phyloP scores from a whole-genome alignment of 2,113 vertebrate genomes.

The Electrona antarctica region DNA sequence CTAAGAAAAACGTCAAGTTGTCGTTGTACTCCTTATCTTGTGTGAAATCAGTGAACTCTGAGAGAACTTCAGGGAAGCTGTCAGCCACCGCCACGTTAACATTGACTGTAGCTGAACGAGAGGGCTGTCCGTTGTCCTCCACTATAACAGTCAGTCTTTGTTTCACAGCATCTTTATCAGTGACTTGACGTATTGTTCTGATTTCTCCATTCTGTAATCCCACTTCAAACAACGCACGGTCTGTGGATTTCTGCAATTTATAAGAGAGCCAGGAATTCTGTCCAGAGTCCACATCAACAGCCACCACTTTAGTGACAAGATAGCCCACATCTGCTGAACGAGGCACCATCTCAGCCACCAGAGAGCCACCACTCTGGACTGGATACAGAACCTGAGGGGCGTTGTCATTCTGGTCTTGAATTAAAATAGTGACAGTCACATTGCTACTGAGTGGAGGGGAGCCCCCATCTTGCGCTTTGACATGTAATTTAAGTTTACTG shows the following conservation, averaged over 20 bases:
- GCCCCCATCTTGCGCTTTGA: slow-evolving; percentile 25
- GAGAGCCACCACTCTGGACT: slow-evolving; percentile 2
- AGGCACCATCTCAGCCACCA: slow-evolving; percentile 54
- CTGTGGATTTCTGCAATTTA: slow-evolving; percentile 31
- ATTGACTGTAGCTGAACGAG: no score
- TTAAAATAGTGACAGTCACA: slow-evolving; percentile 34
- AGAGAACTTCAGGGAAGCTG: no score
- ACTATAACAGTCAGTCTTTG: no score
- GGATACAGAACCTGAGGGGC: no score
- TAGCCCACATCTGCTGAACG: slow-evolving; percentile 55
- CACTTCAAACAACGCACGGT: background rate
- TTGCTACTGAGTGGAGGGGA: slow-evolving; percentile 35
- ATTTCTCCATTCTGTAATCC: no score
- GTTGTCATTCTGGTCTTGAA: slow-evolving; percentile 22
- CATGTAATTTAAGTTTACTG: slow-evolving; percentile 11
- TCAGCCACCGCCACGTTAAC: no score
- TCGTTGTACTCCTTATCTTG: no score
- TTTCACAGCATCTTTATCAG: no score
- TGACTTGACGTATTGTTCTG: no score
- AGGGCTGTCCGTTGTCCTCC: no score
- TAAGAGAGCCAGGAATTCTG: slow-evolving; percentile 51
- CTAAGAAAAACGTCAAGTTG: no score
- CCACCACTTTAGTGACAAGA: slow-evolving; percentile 64
- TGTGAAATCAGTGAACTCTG: no score
- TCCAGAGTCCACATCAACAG: slow-evolving; percentile 68